Evolutionary conservation across 2,113 vertebrate genomes (phyloP), one percentile per base, ranked within the genome.

Genomic region (Eleginops maclovinus): DNA sequence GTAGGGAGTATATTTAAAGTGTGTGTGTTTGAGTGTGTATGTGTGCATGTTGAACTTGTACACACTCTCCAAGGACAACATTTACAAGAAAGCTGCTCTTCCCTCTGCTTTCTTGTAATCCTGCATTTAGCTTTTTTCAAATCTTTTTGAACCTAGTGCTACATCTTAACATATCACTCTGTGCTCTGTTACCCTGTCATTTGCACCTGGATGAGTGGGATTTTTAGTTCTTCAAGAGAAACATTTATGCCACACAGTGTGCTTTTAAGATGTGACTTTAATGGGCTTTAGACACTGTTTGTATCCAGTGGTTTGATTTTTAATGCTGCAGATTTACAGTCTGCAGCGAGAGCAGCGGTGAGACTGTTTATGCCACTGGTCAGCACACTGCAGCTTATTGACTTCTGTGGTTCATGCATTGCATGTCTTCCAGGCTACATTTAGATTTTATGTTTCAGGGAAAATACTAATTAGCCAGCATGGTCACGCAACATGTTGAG

Each of bases 371-470:
- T 63, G 69, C 73, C 40, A 78, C 64, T 43, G 70, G 70, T 80
- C 79, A 69, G 70, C 22, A 44, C 0, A 22, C 56, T 53, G 61
- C 51, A 41, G 24, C 62, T 44, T 10, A 24, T 46, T 40, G 70
- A 72, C 55, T 47, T 21, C 43, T 79, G 77, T 46, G 81, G 72
- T 51, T 2, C 26, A 63, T 72, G 78, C 62, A 51, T 69, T 75
- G 46, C 69, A 11, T 71, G 68, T 68, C 72, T 53, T 31, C 36
- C 70, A 59, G 70, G 65, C 75, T 83, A 4, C 50, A 65, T 77
- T 86, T 83, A 75, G 59, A 56, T 55, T 83, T 86, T 60, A 65
- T 72, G 40, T 54, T 75, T 65, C 43, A 64, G 31, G 68, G 66
- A 72, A 82, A 77, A 88, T 71, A 72, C 63, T 50, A 67, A 62